Evolutionary conservation across 2,888 invertebrate species (phyloP), one percentile per base, ranked within the genome.

Genomic region (Xestia c-nigrum): DNA sequence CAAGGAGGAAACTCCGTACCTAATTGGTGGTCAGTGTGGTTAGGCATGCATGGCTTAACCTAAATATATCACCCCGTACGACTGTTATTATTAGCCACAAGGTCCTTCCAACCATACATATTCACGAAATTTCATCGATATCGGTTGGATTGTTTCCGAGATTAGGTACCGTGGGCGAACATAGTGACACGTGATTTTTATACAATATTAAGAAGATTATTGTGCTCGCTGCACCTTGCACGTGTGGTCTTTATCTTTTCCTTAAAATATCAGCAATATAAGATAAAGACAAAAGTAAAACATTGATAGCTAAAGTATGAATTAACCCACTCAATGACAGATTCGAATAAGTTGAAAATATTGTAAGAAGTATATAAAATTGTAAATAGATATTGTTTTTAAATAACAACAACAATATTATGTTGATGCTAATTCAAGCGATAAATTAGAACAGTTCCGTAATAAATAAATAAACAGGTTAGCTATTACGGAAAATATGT

Each of bases 391-490:
- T 31, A 24, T 38, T 50, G 31, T 47, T 40, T 47, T 69, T 67
- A 10, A 67, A 70, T 40, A 73, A 71, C 43, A 76, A 76, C 52
- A 65, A 43, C 7, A 14, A 40, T 16, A 59, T 31, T 14, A 40
- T 38, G 3, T n/a, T 50, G 14, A 50, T 38, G 7, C 38, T 65
- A 55, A 31, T 61, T 50, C 73, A 57, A 68, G n/a, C 38, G 21
- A 16, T 65, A 71, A 43, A 68, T 68, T 40, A 71, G 63, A 1
- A 38, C 38, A 70, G n/a, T 76, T 76, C 76, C 55, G 59, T 46
- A 70, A 70, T 70, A 70, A 72, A 66, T 64, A 72, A 78, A 70
- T 21, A 65, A 83, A 73, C 83, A 71, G 43, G 83, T 83, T 80
- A 40, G 40, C 4, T 31, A 50, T 12, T 12, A 80, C 64, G 76